Percentiles rank a stretch among this genome's conserved stretches.
Conservation (phyloP, 2,797 vertebrate species). For the Pseudopleuronectes americanus region DNA sequence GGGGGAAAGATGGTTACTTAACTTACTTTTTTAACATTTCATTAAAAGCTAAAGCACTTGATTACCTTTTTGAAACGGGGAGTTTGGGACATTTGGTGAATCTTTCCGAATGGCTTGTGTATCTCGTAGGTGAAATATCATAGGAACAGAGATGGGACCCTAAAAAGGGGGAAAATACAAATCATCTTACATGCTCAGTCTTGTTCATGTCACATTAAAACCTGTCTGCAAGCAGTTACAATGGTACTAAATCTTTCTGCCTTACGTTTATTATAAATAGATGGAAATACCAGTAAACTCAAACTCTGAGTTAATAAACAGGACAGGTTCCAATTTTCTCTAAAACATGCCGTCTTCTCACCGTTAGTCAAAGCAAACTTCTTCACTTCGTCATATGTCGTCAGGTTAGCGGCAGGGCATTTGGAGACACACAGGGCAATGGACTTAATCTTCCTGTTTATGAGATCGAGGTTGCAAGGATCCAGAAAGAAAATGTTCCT, state of each 20-base stretch:
- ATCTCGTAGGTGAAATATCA: constrained; percentile 85
- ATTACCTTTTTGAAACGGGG: constrained; percentile 92
- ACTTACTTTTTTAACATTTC: not conserved
- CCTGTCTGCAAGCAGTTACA: not conserved
- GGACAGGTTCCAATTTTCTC: too few relatives aligned
- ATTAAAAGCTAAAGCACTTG: not conserved
- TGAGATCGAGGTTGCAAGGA: constrained; percentile 93
- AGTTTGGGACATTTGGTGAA: constrained; percentile 90
- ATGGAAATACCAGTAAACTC: not conserved
- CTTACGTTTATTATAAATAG: not conserved
- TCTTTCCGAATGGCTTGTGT: constrained; percentile 78
- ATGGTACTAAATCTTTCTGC: not conserved
- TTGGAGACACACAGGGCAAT: constrained; percentile 92
- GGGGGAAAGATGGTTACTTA: not conserved
- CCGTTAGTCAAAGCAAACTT: constrained; percentile 91
- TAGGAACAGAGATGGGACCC: constrained; percentile 93
- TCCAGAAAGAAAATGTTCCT: constrained; percentile 98
- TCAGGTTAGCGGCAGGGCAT: constrained; percentile 88
- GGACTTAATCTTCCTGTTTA: constrained; percentile 91
- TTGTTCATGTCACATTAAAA: not conserved
- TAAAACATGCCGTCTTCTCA: constrained; percentile 74
- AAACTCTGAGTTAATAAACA: not conserved
- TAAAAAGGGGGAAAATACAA: constrained; percentile 49
- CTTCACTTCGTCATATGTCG: constrained; percentile 86
- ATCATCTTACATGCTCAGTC: not conserved